phyloP scores from a whole-genome alignment of 2,113 vertebrate genomes.

The Trogon surrucura region DNA sequence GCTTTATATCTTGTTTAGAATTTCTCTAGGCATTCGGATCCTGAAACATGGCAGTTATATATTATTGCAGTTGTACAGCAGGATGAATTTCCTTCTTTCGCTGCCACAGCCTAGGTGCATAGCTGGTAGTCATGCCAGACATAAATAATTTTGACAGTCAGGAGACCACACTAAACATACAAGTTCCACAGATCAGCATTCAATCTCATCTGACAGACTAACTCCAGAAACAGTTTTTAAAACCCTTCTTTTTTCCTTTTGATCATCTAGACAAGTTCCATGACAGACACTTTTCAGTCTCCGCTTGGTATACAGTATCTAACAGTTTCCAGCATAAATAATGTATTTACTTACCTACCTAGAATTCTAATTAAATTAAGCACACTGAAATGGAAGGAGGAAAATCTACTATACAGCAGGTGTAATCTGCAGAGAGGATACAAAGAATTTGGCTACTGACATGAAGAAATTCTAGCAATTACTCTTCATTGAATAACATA shows the following conservation, averaged over 20 bases:
- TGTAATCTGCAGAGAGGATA: not conserved
- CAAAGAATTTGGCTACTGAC: not conserved
- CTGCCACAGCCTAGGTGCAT: not conserved
- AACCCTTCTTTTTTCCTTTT: slow-evolving; percentile 31
- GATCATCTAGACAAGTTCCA: slow-evolving; percentile 63
- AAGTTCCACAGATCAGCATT: slow-evolving; percentile 55
- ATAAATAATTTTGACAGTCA: slow-evolving; percentile 68
- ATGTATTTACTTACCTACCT: slow-evolving; percentile 1
- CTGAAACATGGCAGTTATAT: slow-evolving; percentile 27
- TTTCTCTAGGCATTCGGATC: not conserved
- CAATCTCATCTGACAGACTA: slow-evolving; percentile 42
- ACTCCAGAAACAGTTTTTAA: slow-evolving; percentile 42
- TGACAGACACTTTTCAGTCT: slow-evolving; percentile 30
- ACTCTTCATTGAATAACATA: not conserved
- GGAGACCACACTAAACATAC: slow-evolving; percentile 48
- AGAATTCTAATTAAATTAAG: slow-evolving; percentile 24
- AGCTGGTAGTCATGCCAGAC: slow-evolving; percentile 11
- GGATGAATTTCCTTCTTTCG: not conserved
- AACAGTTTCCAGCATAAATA: slow-evolving; percentile 52
- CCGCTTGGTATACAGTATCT: slow-evolving; percentile 31
- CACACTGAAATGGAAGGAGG: not conserved
- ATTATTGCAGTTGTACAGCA: not conserved
- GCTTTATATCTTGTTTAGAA: slow-evolving; percentile 26
- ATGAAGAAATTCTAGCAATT: not conserved
- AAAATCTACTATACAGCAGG: not conserved